These are phyloP conservation scores for Terebella lapidaria DNA, from an alignment of 2,888 invertebrate species.

Conservation along the genomic window DNA sequence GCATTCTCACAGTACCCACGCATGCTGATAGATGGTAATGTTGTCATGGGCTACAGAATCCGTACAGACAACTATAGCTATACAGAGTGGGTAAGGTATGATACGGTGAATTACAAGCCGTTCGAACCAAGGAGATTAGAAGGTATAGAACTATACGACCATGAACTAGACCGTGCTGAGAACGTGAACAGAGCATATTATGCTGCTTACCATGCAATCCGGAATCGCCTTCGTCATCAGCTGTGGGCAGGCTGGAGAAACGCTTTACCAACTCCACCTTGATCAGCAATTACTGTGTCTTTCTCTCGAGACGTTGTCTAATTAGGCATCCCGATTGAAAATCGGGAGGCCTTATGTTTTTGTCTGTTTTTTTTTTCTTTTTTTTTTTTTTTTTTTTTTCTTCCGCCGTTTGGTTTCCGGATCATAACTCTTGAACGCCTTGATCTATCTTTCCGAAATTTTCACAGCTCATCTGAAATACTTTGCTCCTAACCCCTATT, in stretches of 20 bases:
- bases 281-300: too few relatives aligned
- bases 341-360: too few relatives aligned
- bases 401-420: too few relatives aligned
- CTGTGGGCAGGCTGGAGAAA: slow-evolving; percentile 1
- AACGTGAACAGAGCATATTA: slow-evolving; percentile 4
- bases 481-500: too few relatives aligned
- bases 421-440: too few relatives aligned
- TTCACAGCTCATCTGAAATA: too few relatives aligned
- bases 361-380: too few relatives aligned
- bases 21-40: slow-evolving; percentile 22
- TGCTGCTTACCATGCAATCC: background rate
- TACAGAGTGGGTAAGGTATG: slow-evolving; percentile 26
- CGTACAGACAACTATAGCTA: slow-evolving; percentile 28
- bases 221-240: background rate
- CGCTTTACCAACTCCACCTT: too few relatives aligned
- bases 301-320: too few relatives aligned
- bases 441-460: too few relatives aligned
- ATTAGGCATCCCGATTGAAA: too few relatives aligned
- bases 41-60: slow-evolving; percentile 31
- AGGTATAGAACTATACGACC: slow-evolving; percentile 5
- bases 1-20: slow-evolving; percentile 28
- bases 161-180: slow-evolving; percentile 4
- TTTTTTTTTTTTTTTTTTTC: too few relatives aligned
- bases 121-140: background rate
- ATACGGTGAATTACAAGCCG: background rate